phyloP scores from a whole-genome alignment of 35 echinoderm and acorn worm species.

The Apostichopus californicus region DNA sequence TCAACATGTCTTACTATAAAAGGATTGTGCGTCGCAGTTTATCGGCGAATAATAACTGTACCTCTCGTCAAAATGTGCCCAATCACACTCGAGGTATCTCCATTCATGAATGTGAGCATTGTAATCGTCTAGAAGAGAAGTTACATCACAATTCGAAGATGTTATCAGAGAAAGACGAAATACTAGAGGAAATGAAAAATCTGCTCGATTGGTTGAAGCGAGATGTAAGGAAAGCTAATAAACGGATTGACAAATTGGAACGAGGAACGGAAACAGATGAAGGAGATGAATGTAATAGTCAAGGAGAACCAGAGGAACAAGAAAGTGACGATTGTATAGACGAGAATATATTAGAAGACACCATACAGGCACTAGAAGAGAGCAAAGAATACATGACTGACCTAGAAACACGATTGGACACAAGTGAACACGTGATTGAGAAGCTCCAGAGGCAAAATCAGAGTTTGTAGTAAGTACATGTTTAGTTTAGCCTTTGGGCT shows the following conservation, averaged over 20 bases:
- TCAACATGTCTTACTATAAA: not conserved
- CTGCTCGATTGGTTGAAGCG: slow-evolving; percentile 19
- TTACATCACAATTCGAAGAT: not conserved
- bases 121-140: not conserved
- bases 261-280: not conserved
- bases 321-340: not conserved
- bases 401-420: not conserved
- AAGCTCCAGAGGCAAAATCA: not conserved
- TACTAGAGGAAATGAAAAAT: slow-evolving; percentile 4
- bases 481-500: not conserved
- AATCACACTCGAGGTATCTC: not conserved
- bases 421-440: not conserved
- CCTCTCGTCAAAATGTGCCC: not conserved
- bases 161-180: not conserved
- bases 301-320: not conserved
- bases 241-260: not conserved
- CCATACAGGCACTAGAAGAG: not conserved
- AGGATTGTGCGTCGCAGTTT: not conserved
- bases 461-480: not conserved
- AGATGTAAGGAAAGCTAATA: not conserved
- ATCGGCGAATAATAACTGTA: not conserved
- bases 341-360: not conserved
- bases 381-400: not conserved
- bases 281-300: not conserved
- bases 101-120: slow-evolving; percentile 8